A percentile compares a stretch with the other conserved stretches of the same genome.
Evolutionary conservation across 2,888 invertebrate species (phyloP).

Genomic region (Schizotus pectinicornis): DNA sequence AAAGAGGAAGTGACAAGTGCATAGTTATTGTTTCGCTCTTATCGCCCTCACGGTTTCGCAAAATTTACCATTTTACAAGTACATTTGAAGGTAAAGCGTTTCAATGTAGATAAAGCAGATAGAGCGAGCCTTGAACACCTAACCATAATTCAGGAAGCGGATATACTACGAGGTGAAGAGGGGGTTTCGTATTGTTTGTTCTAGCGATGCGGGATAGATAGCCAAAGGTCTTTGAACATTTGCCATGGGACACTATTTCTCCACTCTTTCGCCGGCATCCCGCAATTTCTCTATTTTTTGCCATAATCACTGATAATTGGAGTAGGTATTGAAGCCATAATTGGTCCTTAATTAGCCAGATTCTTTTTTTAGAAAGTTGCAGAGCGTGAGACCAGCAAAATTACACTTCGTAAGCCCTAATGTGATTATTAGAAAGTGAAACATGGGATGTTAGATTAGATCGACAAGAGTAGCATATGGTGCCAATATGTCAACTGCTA

Average conservation of each 20-base stretch:
- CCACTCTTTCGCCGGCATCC: too few relatives aligned
- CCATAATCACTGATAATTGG: too few relatives aligned
- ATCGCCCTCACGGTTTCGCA: too few relatives aligned
- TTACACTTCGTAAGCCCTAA: too few relatives aligned
- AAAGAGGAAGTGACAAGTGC: constrained; percentile 6
- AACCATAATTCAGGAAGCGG: constrained; percentile 23
- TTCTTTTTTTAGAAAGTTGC: too few relatives aligned
- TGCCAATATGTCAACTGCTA: constrained; percentile 9
- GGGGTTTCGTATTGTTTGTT: too few relatives aligned
- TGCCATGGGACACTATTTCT: neutral
- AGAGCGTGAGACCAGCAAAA: too few relatives aligned
- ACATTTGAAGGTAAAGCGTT: constrained; percentile 13
- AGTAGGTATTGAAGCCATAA: too few relatives aligned
- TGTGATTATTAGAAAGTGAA: too few relatives aligned
- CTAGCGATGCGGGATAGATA: constrained; percentile 5
- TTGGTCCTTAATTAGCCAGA: too few relatives aligned
- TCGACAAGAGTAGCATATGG: constrained; percentile 19
- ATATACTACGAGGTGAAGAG: constrained; percentile 13
- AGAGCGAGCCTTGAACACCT: constrained; percentile 21
- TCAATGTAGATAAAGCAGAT: constrained; percentile 11
- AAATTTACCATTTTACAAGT: too few relatives aligned
- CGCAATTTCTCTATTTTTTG: too few relatives aligned
- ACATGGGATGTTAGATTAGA: neutral
- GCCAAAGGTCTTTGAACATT: constrained; percentile 6
- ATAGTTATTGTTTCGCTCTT: neutral